A percentile compares a stretch with the other conserved stretches of the same genome.
These are phyloP conservation scores for Azorinus chamasolen DNA, from an alignment of 2,888 invertebrate genomes.

Conservation along the genomic window DNA sequence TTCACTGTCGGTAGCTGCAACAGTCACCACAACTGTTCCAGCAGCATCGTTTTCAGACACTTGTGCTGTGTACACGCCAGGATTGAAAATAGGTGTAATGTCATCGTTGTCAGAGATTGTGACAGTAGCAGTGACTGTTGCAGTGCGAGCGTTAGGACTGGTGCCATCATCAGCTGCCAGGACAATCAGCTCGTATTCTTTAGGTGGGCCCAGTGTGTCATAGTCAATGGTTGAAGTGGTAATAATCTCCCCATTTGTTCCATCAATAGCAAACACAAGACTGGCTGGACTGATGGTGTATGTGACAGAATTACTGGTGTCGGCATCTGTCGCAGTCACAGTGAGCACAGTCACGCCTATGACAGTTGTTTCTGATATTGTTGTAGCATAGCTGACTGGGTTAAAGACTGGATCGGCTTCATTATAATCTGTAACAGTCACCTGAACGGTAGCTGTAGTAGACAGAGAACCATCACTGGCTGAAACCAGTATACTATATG, in stretches of 20 bases:
- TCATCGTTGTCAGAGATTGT: slow-evolving; percentile 72
- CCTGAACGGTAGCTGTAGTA: slow-evolving; percentile 46
- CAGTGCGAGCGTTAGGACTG: slow-evolving; percentile 26
- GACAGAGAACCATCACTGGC: slow-evolving; percentile 39
- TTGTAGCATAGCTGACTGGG: slow-evolving; percentile 40
- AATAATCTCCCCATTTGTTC: slow-evolving; percentile 63
- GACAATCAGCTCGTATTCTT: slow-evolving; percentile 60
- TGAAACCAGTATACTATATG: slow-evolving; percentile 38
- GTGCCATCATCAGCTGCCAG: slow-evolving; percentile 59
- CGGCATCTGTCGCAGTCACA: slow-evolving; percentile 67
- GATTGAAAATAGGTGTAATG: slow-evolving; percentile 67
- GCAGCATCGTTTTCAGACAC: slow-evolving; percentile 70
- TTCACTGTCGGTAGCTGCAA: slow-evolving; percentile 72
- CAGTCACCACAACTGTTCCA: slow-evolving; percentile 58
- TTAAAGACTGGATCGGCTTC: slow-evolving; percentile 68
- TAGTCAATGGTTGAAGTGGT: slow-evolving; percentile 58
- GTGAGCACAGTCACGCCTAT: slow-evolving; percentile 61
- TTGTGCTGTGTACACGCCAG: slow-evolving; percentile 63
- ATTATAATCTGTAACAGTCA: slow-evolving; percentile 67
- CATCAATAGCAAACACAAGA: slow-evolving; percentile 65
- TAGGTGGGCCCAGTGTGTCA: slow-evolving; percentile 65
- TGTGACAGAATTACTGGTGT: slow-evolving; percentile 57
- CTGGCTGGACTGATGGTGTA: slow-evolving; percentile 38
- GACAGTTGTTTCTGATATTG: slow-evolving; percentile 59
- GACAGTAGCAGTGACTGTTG: slow-evolving; percentile 58